Base-by-base conservation (phyloP, 1,140 invertebrate genomes). In the Drosophila bipectinata region DNA sequence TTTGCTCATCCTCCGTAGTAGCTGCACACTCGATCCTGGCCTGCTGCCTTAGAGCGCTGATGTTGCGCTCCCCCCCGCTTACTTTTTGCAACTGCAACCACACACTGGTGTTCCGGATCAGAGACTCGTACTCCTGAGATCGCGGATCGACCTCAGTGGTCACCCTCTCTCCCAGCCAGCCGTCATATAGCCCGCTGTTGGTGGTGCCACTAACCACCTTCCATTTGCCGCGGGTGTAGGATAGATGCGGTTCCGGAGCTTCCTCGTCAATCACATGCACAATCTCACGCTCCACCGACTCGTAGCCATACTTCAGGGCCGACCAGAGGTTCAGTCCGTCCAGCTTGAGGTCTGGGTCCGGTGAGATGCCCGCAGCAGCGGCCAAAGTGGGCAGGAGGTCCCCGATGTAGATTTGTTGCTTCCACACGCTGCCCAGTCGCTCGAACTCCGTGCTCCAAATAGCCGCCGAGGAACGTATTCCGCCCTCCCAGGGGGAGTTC, bases 371-470 rank as follows among this genome's bases (percentile, higher is more conserved):
- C 39, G 94, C 94, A 14, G 94, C 95, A 18, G 93, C 91, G 37
- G 93, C 94, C 1, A 99, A 92, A 0, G 97, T 98, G 0, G 97
- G 97, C 34, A 98, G 80, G 95, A 97, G 97, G 91, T 98, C 98
- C 12, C 94, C 93, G 9, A 98, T 94, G 71, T 97, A 96, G 91
- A 98, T 95, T 63, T 97, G 93, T 55, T 97, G 94, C 77, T 95
- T 94, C 67, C 94, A 95, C 3, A 97, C 93, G 82, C 95, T 92
- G 79, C 94, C 93, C 5, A 93, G 88, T 24, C 91, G 89, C 91
- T 94, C 79, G 72, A 92, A 93, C 79, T 93, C 87, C 1, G 95
- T 95, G 90, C 95, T 96, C 96, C 97, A 97, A 64, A 98, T 92
- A 15, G 97, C 94, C 0, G 96, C 96, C 0, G 94, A 94, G 1